These are phyloP conservation scores for Pyxicephalus adspersus DNA, from an alignment of 2,113 vertebrate genomes.

Conservation along the genomic window DNA sequence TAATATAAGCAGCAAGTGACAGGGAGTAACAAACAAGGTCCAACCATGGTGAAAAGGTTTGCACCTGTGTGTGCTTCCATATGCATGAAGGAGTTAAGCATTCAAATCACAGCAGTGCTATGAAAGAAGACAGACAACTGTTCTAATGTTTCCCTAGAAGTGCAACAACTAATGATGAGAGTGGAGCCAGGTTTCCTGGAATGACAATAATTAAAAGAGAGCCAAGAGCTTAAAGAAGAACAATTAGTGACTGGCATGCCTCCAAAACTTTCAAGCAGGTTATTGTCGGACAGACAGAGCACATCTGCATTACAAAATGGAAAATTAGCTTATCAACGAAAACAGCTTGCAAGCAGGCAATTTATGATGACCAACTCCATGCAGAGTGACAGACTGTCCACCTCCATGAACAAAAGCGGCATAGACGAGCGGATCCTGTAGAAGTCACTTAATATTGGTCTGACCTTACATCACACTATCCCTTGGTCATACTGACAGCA, in stretches of 20 bases:
- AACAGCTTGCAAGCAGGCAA: constrained; percentile 66
- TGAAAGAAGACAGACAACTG: constrained; percentile 49
- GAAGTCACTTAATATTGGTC: constrained; percentile 11
- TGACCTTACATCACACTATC: no score
- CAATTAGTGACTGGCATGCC: constrained; percentile 64
- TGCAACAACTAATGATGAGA: constrained; percentile 57
- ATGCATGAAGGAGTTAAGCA: no score
- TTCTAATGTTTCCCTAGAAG: constrained; percentile 60
- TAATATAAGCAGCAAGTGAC: no score
- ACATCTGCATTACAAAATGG: constrained; percentile 64
- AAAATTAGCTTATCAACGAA: constrained; percentile 67
- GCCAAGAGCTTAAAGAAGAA: constrained; percentile 63
- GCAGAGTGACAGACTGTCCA: constrained; percentile 53
- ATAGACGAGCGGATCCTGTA: background rate
- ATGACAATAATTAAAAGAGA: constrained; percentile 71
- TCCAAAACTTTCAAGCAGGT: constrained; percentile 65
- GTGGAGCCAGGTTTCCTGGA: constrained; percentile 63
- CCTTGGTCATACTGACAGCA: constrained; percentile 1
- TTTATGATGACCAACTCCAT: constrained; percentile 56
- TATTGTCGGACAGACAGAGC: constrained; percentile 62
- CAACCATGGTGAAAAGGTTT: no score
- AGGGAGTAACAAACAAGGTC: no score
- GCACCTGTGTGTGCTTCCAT: no score
- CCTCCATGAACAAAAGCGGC: constrained; percentile 2
- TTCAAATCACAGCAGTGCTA: background rate